Percentiles rank a stretch among this genome's conserved stretches.
Evolutionary conservation across 2,888 invertebrate species (phyloP).

Genomic region (Seira musarum): DNA sequence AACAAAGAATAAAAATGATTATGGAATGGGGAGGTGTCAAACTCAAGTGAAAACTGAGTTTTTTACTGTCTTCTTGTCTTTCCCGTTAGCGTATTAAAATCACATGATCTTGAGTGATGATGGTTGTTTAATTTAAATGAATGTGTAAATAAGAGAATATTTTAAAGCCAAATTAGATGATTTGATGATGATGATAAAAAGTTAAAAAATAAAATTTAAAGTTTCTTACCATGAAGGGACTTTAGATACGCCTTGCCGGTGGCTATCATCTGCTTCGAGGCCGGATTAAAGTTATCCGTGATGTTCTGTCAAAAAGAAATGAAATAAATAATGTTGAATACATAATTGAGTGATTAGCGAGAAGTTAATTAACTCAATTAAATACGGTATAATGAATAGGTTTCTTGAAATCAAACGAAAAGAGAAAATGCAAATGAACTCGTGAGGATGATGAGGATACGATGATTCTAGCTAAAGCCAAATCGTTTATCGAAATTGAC

Average conservation of each 20-base stretch:
- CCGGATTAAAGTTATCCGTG: constrained; percentile 96
- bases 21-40: constrained; percentile 2
- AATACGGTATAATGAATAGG: constrained; percentile 3
- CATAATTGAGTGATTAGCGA: constrained; percentile 19
- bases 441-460: neutral
- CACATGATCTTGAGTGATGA: too few species aligned
- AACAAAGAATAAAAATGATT: neutral
- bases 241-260: constrained; percentile 95
- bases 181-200: too few species aligned
- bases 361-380: constrained; percentile 12
- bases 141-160: too few species aligned
- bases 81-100: neutral
- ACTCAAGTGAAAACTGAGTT: constrained; percentile 2
- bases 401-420: neutral
- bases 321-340: neutral
- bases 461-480: neutral
- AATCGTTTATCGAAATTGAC: constrained; percentile 17
- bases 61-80: constrained; percentile 1
- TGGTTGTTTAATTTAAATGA: too few species aligned
- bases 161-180: too few species aligned
- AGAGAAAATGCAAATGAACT: constrained; percentile 14
- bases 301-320: constrained; percentile 84
- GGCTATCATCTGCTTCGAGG: constrained; percentile 93
- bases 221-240: constrained; percentile 89
- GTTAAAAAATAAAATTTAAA: too few species aligned